Conservation (phyloP, 2,113 vertebrate species). For the Carettochelys insculpta region DNA sequence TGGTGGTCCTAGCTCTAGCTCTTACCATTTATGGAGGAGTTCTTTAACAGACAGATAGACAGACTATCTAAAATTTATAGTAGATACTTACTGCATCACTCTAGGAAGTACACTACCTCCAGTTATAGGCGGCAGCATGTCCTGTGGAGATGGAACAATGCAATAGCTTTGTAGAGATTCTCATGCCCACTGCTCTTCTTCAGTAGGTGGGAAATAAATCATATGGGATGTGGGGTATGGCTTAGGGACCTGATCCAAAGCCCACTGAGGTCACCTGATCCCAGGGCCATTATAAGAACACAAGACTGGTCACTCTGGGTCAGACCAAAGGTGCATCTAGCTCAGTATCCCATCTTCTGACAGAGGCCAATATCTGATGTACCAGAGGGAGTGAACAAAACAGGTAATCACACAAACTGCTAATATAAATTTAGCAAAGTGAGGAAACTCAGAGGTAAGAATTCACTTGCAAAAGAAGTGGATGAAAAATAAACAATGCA, state of each 20-base stretch:
- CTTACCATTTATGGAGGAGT: too few species aligned
- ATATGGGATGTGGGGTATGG: background rate
- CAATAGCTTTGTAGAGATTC: background rate
- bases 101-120: background rate
- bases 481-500: background rate
- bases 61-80: too few species aligned
- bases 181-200: background rate
- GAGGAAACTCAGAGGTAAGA: background rate
- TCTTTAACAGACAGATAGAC: too few species aligned
- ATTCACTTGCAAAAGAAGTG: background rate
- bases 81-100: background rate
- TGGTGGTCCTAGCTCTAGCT: too few species aligned
- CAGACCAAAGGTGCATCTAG: too few species aligned
- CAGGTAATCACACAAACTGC: too few species aligned
- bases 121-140: too few species aligned
- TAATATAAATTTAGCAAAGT: background rate
- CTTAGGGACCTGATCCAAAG: background rate
- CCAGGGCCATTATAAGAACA: too few species aligned
- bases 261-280: background rate
- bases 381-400: too few species aligned
- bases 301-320: too few species aligned
- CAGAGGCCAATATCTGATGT: too few species aligned
- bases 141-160: accelerated
- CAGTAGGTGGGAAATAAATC: background rate
- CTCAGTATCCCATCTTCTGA: too few species aligned